Evolutionary conservation across 1,140 invertebrate genomes (phyloP), one percentile per base, ranked within the genome.

Genomic region (Drosophila erecta): DNA sequence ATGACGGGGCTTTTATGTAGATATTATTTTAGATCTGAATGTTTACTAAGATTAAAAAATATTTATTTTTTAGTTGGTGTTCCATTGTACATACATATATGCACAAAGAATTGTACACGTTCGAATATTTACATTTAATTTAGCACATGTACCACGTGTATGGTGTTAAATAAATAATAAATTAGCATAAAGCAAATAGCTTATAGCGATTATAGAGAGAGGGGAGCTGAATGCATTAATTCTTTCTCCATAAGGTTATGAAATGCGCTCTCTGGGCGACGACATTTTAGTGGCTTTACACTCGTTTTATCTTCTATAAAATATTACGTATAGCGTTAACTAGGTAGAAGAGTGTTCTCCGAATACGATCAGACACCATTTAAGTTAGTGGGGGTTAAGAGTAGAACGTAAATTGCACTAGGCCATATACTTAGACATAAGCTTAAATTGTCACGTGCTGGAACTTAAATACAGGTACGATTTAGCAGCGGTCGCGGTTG

Each of bases 221-320:
- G 59, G 59, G 44, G 64, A 56, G 71, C 71, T 54, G 69, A 72
- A 50, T 60, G 67, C 67, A 59, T 55, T 51, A 62, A n/a, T n/a
- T n/a, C 78, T 86, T 65, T 57, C 40, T 72, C 53, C 64, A 47
- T 67, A 60, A 47, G 27, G 50, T 76, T 84, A 58, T 66, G 72
- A 89, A 89, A 89, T 89, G 84, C 84, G 84, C 84, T 76, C 72
- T 80, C 84, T 89, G 84, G 79, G 84, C 79, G 76, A 89, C 84
- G 79, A 89, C 84, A 84, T 71, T 55, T 74, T 65, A 79, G 58
- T 77, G 56, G 60, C 64, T 76, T 72, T 56, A 83, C 70, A 76
- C 59, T 74, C 30, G 27, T 41, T 62, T 66, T 44, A 27, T 51
- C 22, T 58, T 61, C 44, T 35, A 71, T 61, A 59, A 47, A 67